Percentiles rank a stretch among this genome's conserved stretches.
These are phyloP conservation scores for Argyresthia goedartella DNA, from an alignment of 2,888 invertebrate species.

Conservation along the genomic window DNA sequence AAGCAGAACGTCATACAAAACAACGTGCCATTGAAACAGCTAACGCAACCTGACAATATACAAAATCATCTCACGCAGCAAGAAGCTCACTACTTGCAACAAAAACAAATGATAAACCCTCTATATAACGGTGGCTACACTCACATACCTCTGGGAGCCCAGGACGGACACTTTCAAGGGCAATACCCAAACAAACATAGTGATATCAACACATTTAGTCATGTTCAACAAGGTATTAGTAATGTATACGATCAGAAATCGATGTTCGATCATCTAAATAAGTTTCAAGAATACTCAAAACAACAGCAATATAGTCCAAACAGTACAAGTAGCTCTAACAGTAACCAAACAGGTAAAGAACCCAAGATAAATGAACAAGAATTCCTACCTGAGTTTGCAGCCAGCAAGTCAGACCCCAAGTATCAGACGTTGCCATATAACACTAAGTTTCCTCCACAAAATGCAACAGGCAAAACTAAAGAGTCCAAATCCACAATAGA, in stretches of 20 bases:
- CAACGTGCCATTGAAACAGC: constrained; percentile 66
- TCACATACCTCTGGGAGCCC: constrained; percentile 35
- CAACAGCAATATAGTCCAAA: constrained; percentile 71
- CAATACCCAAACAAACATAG: constrained; percentile 51
- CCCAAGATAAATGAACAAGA: constrained; percentile 67
- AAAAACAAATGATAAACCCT: constrained; percentile 65
- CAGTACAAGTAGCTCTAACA: constrained; percentile 62
- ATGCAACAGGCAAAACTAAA: constrained; percentile 51
- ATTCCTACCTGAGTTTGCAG: constrained; percentile 76
- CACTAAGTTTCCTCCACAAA: constrained; percentile 84
- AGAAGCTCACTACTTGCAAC: constrained; percentile 65
- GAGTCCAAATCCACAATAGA: constrained; percentile 41
- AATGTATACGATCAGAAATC: constrained; percentile 60
- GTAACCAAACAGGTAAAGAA: constrained; percentile 60
- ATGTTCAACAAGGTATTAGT: constrained; percentile 59
- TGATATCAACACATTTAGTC: constrained; percentile 41
- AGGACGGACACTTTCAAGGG: constrained; percentile 49
- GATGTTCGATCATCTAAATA: constrained; percentile 54
- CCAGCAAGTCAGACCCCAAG: constrained; percentile 89
- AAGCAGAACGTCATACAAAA: constrained; percentile 64
- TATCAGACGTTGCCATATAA: constrained; percentile 93
- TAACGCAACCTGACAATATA: constrained; percentile 60
- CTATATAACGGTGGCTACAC: constrained; percentile 53
- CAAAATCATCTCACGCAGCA: constrained; percentile 58
- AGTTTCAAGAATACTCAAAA: constrained; percentile 62